phyloP scores from a whole-genome alignment of 1,140 invertebrate species.

The Zaprionus africanus region DNA sequence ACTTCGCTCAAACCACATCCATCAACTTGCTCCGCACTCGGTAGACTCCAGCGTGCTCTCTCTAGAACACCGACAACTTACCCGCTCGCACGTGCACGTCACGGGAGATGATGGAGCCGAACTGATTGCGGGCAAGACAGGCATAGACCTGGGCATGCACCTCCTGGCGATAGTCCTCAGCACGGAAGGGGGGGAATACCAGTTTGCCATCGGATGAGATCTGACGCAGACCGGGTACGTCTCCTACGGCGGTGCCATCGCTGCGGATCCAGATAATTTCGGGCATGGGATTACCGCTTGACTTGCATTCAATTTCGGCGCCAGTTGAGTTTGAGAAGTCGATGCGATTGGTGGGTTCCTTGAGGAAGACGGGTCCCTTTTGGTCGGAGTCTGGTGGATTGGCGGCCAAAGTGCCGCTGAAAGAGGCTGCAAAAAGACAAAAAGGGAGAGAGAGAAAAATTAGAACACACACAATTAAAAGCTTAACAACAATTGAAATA shows the following conservation, averaged over 20 bases:
- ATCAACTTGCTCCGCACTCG: conserved; percentile 37
- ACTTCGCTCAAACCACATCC: conserved; percentile 6
- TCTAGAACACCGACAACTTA: conserved; percentile 86
- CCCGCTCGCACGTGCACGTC: conserved; percentile 97
- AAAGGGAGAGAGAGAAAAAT: conserved; percentile 5
- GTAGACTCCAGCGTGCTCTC: conserved; percentile 28
- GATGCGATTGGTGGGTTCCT: conserved; percentile 94
- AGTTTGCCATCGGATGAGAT: conserved; percentile 96
- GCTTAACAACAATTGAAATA: conserved; percentile 22
- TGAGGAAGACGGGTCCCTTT: conserved; percentile 94
- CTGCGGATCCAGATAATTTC: conserved; percentile 96
- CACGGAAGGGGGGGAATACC: conserved; percentile 96
- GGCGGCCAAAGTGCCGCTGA: conserved; percentile 55
- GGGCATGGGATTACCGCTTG: conserved; percentile 94
- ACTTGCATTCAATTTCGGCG: conserved; percentile 95
- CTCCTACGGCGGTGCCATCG: conserved; percentile 94
- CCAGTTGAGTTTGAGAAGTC: conserved; percentile 98
- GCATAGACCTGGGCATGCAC: conserved; percentile 97
- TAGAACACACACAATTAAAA: conserved; percentile 42
- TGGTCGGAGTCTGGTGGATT: conserved; percentile 82
- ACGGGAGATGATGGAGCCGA: conserved; percentile 95
- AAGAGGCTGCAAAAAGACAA: conserved; percentile 43
- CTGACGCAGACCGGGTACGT: conserved; percentile 94
- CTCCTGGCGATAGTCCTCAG: conserved; percentile 95
- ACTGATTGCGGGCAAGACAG: conserved; percentile 94